phyloP scores from a whole-genome alignment of 1,140 invertebrate genomes.

The Mylabris phalerata region DNA sequence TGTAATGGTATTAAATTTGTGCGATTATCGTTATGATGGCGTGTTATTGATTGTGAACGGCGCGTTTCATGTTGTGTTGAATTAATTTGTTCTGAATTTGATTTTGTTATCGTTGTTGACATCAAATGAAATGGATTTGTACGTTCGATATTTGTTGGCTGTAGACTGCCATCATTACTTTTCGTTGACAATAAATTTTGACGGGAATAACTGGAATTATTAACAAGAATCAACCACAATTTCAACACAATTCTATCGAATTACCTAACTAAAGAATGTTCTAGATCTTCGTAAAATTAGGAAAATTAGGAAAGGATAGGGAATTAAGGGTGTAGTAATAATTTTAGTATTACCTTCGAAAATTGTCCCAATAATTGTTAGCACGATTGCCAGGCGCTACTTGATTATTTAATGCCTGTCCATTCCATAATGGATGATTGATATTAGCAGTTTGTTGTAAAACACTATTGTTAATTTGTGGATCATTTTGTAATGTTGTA shows the following conservation, averaged over 20 bases:
- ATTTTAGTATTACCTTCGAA: slow-evolving; percentile 61
- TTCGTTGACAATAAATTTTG: slow-evolving; percentile 78
- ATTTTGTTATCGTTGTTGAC: slow-evolving; percentile 35
- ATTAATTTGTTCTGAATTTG: slow-evolving; percentile 30
- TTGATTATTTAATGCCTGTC: slow-evolving; percentile 70
- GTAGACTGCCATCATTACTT: slow-evolving; percentile 49
- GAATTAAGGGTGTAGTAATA: neutral
- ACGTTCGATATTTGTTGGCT: slow-evolving; percentile 20
- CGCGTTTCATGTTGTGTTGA: slow-evolving; percentile 28
- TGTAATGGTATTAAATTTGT: slow-evolving; percentile 30
- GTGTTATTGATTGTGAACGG: neutral
- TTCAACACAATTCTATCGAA: too few species aligned
- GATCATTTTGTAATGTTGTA: neutral
- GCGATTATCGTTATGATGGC: slow-evolving; percentile 3
- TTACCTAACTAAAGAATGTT: too few species aligned
- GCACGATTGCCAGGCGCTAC: slow-evolving; percentile 78
- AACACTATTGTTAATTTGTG: slow-evolving; percentile 26
- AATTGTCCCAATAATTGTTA: slow-evolving; percentile 90
- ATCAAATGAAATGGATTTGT: slow-evolving; percentile 29
- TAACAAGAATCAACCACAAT: too few species aligned
- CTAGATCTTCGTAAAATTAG: too few species aligned
- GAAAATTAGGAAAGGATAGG: too few species aligned
- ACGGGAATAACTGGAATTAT: slow-evolving; percentile 64
- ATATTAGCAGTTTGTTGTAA: slow-evolving; percentile 28
- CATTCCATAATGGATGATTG: slow-evolving; percentile 39